Evolutionary conservation across 2,797 vertebrate species (phyloP).

Genomic region (Synaphobranchus kaupii): DNA sequence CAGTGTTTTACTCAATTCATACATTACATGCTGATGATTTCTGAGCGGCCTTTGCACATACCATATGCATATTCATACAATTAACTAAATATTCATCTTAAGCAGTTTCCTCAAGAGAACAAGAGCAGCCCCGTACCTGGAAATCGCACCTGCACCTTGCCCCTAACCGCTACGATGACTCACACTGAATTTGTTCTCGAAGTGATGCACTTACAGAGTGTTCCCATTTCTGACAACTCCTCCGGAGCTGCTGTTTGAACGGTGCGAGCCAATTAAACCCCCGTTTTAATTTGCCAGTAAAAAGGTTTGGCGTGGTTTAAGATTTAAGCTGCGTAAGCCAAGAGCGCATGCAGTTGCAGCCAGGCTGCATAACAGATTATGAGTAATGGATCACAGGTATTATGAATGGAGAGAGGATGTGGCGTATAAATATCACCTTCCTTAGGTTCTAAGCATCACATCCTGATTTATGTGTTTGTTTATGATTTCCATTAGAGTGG

Average conservation of each 20-base stretch:
- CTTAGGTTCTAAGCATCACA: constrained; percentile 17
- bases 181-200: neutral
- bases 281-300: neutral
- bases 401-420: constrained; percentile 52
- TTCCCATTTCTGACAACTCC: neutral
- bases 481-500: neutral
- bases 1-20: neutral
- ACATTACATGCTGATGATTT: no score
- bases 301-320: neutral
- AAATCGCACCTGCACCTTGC: neutral
- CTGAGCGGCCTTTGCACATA: neutral
- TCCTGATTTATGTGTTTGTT: constrained; percentile 16
- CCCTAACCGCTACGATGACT: neutral
- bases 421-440: constrained; percentile 44
- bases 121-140: neutral
- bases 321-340: neutral
- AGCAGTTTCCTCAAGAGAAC: neutral
- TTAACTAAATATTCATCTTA: neutral
- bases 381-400: constrained; percentile 58
- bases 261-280: neutral
- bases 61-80: neutral
- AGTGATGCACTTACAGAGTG: neutral
- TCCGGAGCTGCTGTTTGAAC: neutral
- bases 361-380: neutral
- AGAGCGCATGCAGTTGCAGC: neutral